Percentiles rank a stretch among this genome's conserved stretches.
These are phyloP conservation scores for Planococcus citri DNA, from an alignment of 1,140 invertebrate species.

Conservation along the genomic window DNA sequence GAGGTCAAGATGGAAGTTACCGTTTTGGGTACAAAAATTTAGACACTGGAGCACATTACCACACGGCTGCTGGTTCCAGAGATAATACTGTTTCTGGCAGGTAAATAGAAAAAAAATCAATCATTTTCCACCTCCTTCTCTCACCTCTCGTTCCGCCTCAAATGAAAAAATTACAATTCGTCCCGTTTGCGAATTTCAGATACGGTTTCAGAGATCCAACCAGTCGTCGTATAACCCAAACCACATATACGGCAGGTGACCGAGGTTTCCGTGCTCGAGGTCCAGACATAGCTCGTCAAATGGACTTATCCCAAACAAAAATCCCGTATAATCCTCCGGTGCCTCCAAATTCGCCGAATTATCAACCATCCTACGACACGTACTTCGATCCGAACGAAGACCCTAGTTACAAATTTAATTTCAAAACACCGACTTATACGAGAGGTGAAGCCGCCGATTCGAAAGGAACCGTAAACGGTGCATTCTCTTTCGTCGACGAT, in stretches of 20 bases:
- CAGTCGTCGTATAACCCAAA: slow-evolving; percentile 48
- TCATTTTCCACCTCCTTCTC: not conserved
- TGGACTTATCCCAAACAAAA: slow-evolving; percentile 51
- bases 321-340: slow-evolving; percentile 31
- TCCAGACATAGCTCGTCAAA: slow-evolving; percentile 51
- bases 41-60: slow-evolving; percentile 30
- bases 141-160: too few relatives aligned
- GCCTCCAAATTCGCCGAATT: slow-evolving; percentile 29
- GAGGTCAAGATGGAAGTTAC: slow-evolving; percentile 29
- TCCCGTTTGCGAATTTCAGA: slow-evolving; percentile 31
- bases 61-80: slow-evolving; percentile 28
- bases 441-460: slow-evolving; percentile 49
- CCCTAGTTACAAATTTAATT: slow-evolving; percentile 52
- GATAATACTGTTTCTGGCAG: slow-evolving; percentile 32
- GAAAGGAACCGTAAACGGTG: slow-evolving; percentile 40
- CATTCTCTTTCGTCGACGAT: slow-evolving; percentile 54
- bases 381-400: slow-evolving; percentile 57
- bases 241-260: slow-evolving; percentile 55
- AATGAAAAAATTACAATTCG: not conserved
- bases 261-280: slow-evolving; percentile 55
- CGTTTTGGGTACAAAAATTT: slow-evolving; percentile 31
- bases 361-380: slow-evolving; percentile 45
- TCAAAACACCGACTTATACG: slow-evolving; percentile 47
- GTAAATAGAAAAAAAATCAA: slow-evolving; percentile 24
- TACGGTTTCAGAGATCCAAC: slow-evolving; percentile 52